Evolutionary conservation across 2,113 vertebrate species (phyloP).

Genomic region (Corvus moneduloides): DNA sequence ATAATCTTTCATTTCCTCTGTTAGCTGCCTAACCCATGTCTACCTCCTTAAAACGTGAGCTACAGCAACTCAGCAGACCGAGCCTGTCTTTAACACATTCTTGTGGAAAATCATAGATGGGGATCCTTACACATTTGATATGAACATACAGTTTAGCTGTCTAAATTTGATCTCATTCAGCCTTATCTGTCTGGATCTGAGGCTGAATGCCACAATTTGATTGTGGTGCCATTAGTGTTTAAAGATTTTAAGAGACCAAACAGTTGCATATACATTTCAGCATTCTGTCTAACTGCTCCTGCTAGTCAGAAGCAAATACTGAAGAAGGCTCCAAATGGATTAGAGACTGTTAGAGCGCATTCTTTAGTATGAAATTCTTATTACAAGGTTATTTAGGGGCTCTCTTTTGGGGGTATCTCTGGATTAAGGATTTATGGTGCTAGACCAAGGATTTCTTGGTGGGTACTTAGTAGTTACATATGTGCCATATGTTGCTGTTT

Average conservation of each 20-base stretch:
- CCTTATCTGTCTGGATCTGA: neutral
- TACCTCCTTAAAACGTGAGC: neutral
- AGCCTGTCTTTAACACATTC: neutral
- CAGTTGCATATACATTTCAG: neutral
- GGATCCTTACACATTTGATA: neutral
- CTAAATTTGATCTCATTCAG: neutral
- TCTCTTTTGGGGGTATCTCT: neutral
- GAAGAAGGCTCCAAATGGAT: neutral
- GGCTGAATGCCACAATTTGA: neutral
- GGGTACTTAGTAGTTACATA: neutral
- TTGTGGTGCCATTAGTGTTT: neutral
- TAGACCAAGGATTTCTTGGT: conserved; percentile 5
- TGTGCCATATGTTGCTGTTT: conserved; percentile 36
- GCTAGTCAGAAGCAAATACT: neutral
- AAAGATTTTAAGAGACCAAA: neutral
- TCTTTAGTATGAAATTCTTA: neutral
- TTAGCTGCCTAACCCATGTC: neutral
- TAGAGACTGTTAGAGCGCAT: neutral
- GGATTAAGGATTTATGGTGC: conserved; percentile 47
- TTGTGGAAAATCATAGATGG: neutral
- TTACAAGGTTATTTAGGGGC: conserved; percentile 30
- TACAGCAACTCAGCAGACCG: neutral
- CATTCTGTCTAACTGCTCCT: neutral
- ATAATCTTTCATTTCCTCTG: conserved; percentile 6
- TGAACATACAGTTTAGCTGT: neutral